phyloP scores from a whole-genome alignment of 2,888 invertebrate genomes.

The Ennomos fuscantarius region DNA sequence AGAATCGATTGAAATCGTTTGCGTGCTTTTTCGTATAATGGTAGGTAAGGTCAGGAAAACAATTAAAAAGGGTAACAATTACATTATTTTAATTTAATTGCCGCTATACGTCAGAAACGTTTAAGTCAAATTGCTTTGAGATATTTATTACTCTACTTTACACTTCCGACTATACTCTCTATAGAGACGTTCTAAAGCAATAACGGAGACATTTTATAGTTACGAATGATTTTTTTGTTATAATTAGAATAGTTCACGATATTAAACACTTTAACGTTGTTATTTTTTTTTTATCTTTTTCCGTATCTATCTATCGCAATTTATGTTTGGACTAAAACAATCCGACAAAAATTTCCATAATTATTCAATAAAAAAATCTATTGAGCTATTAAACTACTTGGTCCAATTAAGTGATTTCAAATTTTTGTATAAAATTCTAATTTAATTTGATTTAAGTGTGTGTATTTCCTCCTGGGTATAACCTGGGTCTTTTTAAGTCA shows the following conservation, averaged over 20 bases:
- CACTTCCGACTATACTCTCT: constrained; percentile 18
- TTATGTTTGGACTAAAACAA: constrained; percentile 25
- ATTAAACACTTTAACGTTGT: constrained; percentile 6
- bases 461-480: too few relatives aligned
- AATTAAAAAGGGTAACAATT: constrained; percentile 35
- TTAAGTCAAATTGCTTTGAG: constrained; percentile 28
- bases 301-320: constrained; percentile 19
- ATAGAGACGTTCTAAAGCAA: constrained; percentile 12
- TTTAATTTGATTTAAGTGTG: constrained; percentile 20
- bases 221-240: background rate
- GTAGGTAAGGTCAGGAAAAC: constrained; percentile 49
- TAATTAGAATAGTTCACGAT: constrained; percentile 1
- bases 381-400: constrained; percentile 32
- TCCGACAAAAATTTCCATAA: constrained; percentile 31
- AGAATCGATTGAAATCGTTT: constrained; percentile 55
- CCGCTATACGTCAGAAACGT: constrained; percentile 28
- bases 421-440: constrained; percentile 18
- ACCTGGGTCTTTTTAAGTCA: too few relatives aligned
- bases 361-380: constrained; percentile 34
- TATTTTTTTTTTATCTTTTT: constrained; percentile 10
- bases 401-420: constrained; percentile 36
- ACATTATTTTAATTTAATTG: constrained; percentile 30
- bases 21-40: constrained; percentile 56
- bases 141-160: constrained; percentile 23
- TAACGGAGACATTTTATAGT: background rate